A percentile compares a stretch with the other conserved stretches of the same genome.
Evolutionary conservation across 2,888 invertebrate genomes (phyloP).

Genomic region (Camptogramma bilineatum): DNA sequence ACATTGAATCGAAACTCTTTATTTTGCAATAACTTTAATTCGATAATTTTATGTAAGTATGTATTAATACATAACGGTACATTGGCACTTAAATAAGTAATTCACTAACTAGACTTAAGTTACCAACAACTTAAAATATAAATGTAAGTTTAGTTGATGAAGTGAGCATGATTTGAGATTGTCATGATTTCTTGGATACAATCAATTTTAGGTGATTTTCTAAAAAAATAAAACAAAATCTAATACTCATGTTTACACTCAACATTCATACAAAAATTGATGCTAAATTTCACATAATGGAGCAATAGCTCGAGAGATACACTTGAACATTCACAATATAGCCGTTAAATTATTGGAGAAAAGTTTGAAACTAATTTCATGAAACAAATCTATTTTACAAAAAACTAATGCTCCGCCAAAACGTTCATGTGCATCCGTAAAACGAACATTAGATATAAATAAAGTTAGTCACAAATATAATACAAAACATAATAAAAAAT

Average conservation of each 20-base stretch:
- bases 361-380: too few species aligned
- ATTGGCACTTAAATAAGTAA: constrained; percentile 36
- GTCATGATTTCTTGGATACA: not conserved
- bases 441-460: constrained; percentile 23
- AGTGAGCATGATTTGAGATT: constrained; percentile 1
- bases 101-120: constrained; percentile 39
- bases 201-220: not conserved
- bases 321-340: not conserved
- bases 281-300: not conserved
- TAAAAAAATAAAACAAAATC: constrained; percentile 14
- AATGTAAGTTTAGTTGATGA: constrained; percentile 11
- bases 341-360: too few species aligned
- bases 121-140: constrained; percentile 28
- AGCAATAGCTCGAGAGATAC: not conserved
- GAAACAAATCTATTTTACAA: too few species aligned
- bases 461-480: constrained; percentile 49
- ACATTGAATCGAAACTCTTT: constrained; percentile 34
- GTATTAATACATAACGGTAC: constrained; percentile 42
- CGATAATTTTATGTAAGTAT: constrained; percentile 38
- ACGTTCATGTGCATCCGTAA: not conserved
- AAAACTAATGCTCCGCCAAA: too few species aligned
- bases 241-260: constrained; percentile 20
- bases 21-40: constrained; percentile 38
- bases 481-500: constrained; percentile 34
- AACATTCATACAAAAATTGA: constrained; percentile 16